Evolutionary conservation across 2,113 vertebrate species (phyloP).

Genomic region (Coracopsis vasa): DNA sequence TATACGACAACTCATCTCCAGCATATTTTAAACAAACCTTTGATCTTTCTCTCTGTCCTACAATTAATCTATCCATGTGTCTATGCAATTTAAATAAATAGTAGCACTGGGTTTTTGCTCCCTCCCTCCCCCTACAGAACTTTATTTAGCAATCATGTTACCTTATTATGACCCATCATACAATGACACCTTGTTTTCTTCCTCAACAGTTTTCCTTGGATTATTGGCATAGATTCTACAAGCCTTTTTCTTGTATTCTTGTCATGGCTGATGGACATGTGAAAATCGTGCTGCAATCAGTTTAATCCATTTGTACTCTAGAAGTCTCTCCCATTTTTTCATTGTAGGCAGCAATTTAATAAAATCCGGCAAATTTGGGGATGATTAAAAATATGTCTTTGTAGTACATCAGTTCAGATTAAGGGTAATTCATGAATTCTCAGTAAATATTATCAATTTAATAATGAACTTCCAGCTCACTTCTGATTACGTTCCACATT

Average conservation of each 20-base stretch:
- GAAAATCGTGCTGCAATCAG: background rate
- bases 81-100: background rate
- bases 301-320: background rate
- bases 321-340: background rate
- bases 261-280: background rate
- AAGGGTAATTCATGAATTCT: background rate
- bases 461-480: background rate
- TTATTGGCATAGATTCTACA: background rate
- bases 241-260: background rate
- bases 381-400: background rate
- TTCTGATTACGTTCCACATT: background rate
- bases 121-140: fast-evolving
- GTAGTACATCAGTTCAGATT: background rate
- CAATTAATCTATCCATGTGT: background rate
- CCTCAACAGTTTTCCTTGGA: background rate
- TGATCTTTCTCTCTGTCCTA: background rate
- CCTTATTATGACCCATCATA: background rate
- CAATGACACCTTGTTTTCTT: background rate
- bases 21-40: background rate
- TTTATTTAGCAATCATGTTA: background rate
- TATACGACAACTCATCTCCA: background rate
- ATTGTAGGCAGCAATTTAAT: background rate
- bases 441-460: background rate
- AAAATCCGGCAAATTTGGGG: background rate
- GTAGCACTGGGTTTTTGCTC: fast-evolving